Base-by-base conservation (phyloP, 2,888 invertebrate species). In the Hirtodrosophila confusa region DNA sequence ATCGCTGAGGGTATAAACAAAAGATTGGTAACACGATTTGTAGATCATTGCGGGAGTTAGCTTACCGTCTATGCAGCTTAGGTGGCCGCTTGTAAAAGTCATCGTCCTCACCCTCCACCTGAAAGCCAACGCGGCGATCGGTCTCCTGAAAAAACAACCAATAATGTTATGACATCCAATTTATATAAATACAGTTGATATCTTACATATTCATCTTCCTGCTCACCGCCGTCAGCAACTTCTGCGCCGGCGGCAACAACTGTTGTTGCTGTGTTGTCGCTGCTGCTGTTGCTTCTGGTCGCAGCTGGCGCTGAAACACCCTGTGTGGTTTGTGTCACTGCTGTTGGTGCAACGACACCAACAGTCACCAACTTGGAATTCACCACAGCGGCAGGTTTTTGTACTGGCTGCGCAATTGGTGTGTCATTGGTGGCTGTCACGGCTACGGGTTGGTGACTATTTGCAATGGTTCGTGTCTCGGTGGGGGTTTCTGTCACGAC, bases 181-280 rank as follows among this genome's bases (percentile, higher is more conserved):
- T 7, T 12, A 8, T 9, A 31, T 24, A 24, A 27, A 9, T 0
- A 0, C 5, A 9, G 17, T 9, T 45, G 17, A 17, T 2, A 92
- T 5, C 93, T 92, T 92, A 95, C 94, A 92, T 94, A 94, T 72
- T 94, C 92, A 79, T 93, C 93, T 71, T 95, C 95, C 45, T 94
- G 94, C 78, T 94, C 95, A 57, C 93, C 94, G 75, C 93, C 94
- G 29, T 94, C 94, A 65, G 94, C 94, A 12, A 67, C 63, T 29
- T 78, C 78, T 10, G 69, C 48, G n/a, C 44, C 27, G 4, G 39
- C 55, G 7, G 49, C 66, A 50, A 64, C 63, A 54, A 62, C 64
- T 41, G 61, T 63, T 63, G 72, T 48, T 49, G 67, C 8, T 67
- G 62, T 43, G 17, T 31, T 48, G 37, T 69, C 58, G 41, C 27